Percentiles rank a stretch among this genome's conserved stretches.
These are phyloP conservation scores for Cyanoderma ruficeps DNA, from an alignment of 2,113 vertebrate genomes.

Conservation along the genomic window DNA sequence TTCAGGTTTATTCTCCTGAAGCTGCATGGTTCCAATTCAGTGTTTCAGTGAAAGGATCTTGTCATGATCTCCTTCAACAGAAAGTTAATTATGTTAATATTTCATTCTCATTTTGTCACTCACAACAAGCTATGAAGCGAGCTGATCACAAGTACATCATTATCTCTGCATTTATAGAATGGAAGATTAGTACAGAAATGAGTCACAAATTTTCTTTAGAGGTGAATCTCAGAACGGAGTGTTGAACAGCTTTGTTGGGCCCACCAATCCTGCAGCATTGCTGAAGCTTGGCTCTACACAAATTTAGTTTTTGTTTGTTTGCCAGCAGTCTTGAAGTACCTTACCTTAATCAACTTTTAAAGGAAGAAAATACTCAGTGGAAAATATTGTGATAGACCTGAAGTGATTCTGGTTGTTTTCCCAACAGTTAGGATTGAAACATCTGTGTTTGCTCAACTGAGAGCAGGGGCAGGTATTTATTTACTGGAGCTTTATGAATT, in stretches of 20 bases:
- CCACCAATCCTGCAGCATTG: not conserved
- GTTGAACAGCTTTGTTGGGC: not conserved
- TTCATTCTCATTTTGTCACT: constrained; percentile 2
- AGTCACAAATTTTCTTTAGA: constrained; percentile 13
- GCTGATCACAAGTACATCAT: not conserved
- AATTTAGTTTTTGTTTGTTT: not conserved
- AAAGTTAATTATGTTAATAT: constrained; percentile 11
- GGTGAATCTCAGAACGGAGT: not conserved
- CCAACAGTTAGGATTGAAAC: not conserved
- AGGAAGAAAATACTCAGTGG: not conserved
- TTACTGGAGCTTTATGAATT: not conserved
- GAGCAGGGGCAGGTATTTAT: not conserved
- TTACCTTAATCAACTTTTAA: not conserved
- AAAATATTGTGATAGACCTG: constrained; percentile 4
- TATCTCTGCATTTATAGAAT: constrained; percentile 1
- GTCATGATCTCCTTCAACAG: not conserved
- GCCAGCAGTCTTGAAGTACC: not conserved
- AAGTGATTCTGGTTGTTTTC: not conserved
- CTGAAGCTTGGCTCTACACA: not conserved
- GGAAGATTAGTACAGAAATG: not conserved
- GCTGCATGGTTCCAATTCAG: not conserved
- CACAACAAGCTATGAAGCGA: not conserved
- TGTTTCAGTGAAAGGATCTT: constrained; percentile 15
- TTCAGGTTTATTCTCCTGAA: constrained; percentile 15
- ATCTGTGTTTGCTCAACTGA: not conserved